Evolutionary conservation across 2,888 invertebrate genomes (phyloP), one percentile per base, ranked within the genome.

Genomic region (Erebia ligea): DNA sequence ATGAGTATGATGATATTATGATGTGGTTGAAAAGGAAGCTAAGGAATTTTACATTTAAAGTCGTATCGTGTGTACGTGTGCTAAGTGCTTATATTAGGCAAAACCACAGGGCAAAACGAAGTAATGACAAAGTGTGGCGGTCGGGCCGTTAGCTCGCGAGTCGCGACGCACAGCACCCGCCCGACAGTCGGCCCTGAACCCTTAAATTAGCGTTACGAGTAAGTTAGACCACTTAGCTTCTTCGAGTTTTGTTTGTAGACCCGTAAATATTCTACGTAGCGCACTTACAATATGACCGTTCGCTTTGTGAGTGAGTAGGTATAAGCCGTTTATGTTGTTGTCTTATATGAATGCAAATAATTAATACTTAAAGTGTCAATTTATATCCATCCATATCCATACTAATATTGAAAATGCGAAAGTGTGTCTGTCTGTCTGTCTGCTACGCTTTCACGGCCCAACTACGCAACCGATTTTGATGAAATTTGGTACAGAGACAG

Each of bases 141-240:
- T 80, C 83, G 81, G 79, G 82, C 85, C 82, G 81, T 78, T 80
- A 78, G 78, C 78, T 78, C 75, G 78, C 75, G 77, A 75, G 77
- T 78, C 75, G 78, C 75, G 77, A 75, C 75, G 73, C 76, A 78
- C 77, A 77, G 72, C 79, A 81, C 82, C 79, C 77, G 82, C 82
- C 81, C 79, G 82, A 79, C 13, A 45, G 45, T 13, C 45, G 45
- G 45, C 82, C 80, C 83, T 84, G 81, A 89, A 90, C 89, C 91
- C 91, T 93, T 91, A 91, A 90, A 92, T 92, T 92, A 92, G 88
- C 87, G 83, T 88, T 84, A n/a, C n/a, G n/a, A n/a, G n/a, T n/a
- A 90, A 92, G 88, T 92, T 91, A 88, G 87, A 87, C 88, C 88
- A 90, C 89, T 90, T 91, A 90, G 88, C 88, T 90, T 89, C 88